Evolutionary conservation across 92 coral and sea anemone genomes (phyloP).

Genomic region (Porites lobata): DNA sequence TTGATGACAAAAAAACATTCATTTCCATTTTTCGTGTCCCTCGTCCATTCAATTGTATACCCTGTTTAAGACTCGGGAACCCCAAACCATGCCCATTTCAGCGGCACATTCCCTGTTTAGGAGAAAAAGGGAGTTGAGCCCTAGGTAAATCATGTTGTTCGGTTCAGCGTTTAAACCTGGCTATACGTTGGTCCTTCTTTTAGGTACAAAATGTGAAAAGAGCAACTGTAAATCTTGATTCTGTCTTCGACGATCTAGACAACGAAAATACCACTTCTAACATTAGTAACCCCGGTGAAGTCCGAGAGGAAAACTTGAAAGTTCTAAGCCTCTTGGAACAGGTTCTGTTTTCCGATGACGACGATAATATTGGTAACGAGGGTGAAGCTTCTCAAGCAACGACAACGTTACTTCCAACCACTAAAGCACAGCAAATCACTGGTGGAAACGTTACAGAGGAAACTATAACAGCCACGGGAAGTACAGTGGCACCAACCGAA

Average conservation of each 20-base stretch:
- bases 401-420: background rate
- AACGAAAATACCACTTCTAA: background rate
- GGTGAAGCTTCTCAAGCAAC: background rate
- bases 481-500: conserved; percentile 9
- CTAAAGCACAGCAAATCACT: background rate
- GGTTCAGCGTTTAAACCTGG: no score
- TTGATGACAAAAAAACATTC: no score
- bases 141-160: no score
- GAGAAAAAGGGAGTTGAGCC: no score
- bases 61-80: no score
- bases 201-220: conserved; percentile 25
- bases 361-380: background rate
- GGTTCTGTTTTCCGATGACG: conserved; percentile 4
- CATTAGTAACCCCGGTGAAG: conserved; percentile 24
- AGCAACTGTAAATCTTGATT: conserved; percentile 12
- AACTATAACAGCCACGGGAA: background rate
- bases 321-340: conserved; percentile 9
- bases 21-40: no score
- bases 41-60: no score
- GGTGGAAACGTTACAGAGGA: background rate
- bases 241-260: background rate
- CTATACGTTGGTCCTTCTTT: background rate
- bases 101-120: no score
- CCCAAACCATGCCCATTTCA: no score
- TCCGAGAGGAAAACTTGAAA: conserved; percentile 10